Base-by-base conservation (phyloP, 1,140 invertebrate genomes). In the Stenopsyche tienmushanensis region DNA sequence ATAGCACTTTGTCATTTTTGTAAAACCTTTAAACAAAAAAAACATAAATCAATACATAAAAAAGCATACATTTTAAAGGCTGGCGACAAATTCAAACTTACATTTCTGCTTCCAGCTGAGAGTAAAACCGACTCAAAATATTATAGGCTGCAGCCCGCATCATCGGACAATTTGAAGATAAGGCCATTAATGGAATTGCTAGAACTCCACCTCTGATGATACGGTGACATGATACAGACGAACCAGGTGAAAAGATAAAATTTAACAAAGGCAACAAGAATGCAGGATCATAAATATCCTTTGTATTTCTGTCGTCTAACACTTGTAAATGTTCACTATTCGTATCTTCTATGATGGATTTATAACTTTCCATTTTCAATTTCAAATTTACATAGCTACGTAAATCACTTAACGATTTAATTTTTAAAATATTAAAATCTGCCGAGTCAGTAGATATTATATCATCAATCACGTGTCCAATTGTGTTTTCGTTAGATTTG, bases 201-300 rank as follows among this genome's bases (percentile, higher is more conserved):
- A 92, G 74, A 54, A 84, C 83, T 5, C 88, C 88, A 67, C 76
- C 83, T 45, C 86, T 80, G 15, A 85, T 78, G 64, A 90, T 83
- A 73, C 85, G 85, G 63, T 86, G 83, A 70, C 84, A 87, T 0
- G 84, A 80, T 9, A 90, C 83, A 3, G 84, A 76, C 42, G 86
- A 85, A 66, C 86, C 85, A 2, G 87, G 85, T 13, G 81, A 77
- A 41, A 91, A 72, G 15, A 91, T 74, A 64, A 84, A 81, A 67
- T 81, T 85, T 60, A 91, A 80, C 17, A 91, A 73, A 3, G 89
- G 87, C 53, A 92, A 78, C 62, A 90, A 76, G 73, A 91, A 92
- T 47, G 84, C 80, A 1, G 90, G 85, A 75, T 92, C 90, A 69
- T 92, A 92, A 25, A 88, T 75, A 7, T 72, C 72, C 20, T 58